These are phyloP conservation scores for Limenitis arthemis DNA, from an alignment of 2,888 invertebrate species.

Conservation along the genomic window DNA sequence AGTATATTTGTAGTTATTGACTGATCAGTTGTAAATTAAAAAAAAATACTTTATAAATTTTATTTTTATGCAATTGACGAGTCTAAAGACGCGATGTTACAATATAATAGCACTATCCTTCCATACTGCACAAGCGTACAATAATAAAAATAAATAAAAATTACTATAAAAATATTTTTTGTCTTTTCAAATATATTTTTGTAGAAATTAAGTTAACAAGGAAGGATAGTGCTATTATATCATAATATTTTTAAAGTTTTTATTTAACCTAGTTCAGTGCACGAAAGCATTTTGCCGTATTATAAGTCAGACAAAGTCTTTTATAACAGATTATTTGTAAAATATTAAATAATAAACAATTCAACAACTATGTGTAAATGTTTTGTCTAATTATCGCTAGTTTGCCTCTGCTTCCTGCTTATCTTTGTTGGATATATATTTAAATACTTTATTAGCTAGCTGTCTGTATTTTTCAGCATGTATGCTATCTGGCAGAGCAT, in stretches of 20 bases:
- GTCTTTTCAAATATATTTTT: constrained; percentile 38
- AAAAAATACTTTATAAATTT: constrained; percentile 1
- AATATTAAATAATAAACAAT: constrained; percentile 43
- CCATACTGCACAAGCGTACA: constrained; percentile 38
- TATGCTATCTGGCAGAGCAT: constrained; percentile 73
- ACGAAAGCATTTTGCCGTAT: constrained; percentile 26
- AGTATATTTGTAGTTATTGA: constrained; percentile 63
- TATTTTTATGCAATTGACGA: constrained; percentile 5
- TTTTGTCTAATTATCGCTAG: constrained; percentile 32
- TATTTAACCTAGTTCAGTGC: constrained; percentile 24
- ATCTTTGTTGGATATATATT: constrained; percentile 54
- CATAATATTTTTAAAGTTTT: constrained; percentile 36
- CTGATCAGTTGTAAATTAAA: constrained; percentile 30
- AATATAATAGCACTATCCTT: constrained; percentile 4
- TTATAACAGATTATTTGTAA: constrained; percentile 41
- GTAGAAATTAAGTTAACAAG: constrained; percentile 10
- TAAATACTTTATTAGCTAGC: constrained; percentile 60
- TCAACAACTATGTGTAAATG: constrained; percentile 33
- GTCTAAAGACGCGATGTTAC: constrained; percentile 3
- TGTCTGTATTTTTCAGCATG: constrained; percentile 63
- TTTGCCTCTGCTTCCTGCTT: constrained; percentile 39
- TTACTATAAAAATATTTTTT: constrained; percentile 62
- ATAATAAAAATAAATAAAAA: constrained; percentile 49
- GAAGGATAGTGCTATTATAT: too few relatives aligned
- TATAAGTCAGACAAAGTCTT: constrained; percentile 32